Evolutionary conservation across 2,113 vertebrate genomes (phyloP), one percentile per base, ranked within the genome.

Genomic region (Perognathus longimembris): DNA sequence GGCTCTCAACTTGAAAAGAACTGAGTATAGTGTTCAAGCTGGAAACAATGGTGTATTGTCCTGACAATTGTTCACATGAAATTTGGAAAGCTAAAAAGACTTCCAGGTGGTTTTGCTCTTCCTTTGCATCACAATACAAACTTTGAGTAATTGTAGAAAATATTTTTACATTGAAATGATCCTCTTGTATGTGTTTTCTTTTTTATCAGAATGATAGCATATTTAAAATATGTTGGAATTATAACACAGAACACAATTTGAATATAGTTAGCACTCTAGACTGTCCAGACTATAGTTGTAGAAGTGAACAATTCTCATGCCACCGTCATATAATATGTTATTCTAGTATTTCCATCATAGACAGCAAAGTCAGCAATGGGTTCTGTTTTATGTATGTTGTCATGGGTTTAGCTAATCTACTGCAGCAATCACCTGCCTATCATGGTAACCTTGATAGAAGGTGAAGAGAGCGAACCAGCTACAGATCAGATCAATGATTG

Each of bases 21-120:
- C 78, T 88, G 42, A 88, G 26, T 83, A 97, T 78, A 92, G n/a
- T 34, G 85, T 40, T 94, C 85, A n/a, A 57, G 20, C 67, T 71
- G 1, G 70, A 77, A 63, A 66, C 83, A 80, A 82, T 67, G 40
- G 54, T 30, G n/a, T 71, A 79, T n/a, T 88, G 42, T 54, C 63
- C 40, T 50, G 54, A 30, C 78, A 89, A 42, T 18, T 54, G 18
- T 80, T 77, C 73, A 57, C 57, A 84, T 15, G 76, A 92, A 79
- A 70, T 70, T n/a, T 85, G 36, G 30, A 85, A 90, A 92, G 30
- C 54, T 76, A 80, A 73, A 80, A 76, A 17, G 14, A 14, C 24
- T 28, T 91, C 73, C 57, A 74, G 71, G 20, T 73, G 20, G 7
- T 59, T 69, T 90, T 79, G 9, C 38, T 85, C 3, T 0, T 7